phyloP scores from a whole-genome alignment of 2,797 vertebrate genomes.

The Threskiornis aethiopicus region DNA sequence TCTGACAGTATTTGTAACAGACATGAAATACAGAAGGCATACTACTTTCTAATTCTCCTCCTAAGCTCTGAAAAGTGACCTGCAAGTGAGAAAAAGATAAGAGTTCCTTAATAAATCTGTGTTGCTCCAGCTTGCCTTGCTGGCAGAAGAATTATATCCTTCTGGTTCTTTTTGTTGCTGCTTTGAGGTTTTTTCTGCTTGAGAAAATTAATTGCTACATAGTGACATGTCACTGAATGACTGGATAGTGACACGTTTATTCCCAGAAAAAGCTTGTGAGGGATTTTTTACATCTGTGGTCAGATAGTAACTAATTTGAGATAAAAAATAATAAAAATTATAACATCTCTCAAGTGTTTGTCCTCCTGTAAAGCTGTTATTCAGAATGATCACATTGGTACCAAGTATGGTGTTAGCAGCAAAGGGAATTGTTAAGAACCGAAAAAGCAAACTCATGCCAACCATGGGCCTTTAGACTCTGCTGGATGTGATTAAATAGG shows the following conservation, averaged over 20 bases:
- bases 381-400: neutral
- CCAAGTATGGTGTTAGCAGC: neutral
- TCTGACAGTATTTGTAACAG: neutral
- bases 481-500: neutral
- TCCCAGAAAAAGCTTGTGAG: neutral
- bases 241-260: neutral
- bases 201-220: neutral
- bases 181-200: neutral
- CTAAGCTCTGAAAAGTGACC: neutral
- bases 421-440: neutral
- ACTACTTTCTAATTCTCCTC: neutral
- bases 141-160: neutral
- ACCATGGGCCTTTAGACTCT: neutral
- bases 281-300: neutral
- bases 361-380: neutral
- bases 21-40: neutral
- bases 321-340: neutral
- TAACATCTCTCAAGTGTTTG: neutral
- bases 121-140: neutral
- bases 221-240: neutral
- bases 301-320: neutral
- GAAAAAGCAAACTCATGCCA: neutral
- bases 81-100: neutral
- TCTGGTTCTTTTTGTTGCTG: neutral
- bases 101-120: neutral